These are phyloP conservation scores for Troides aeacus DNA, from an alignment of 2,888 invertebrate species.

Conservation along the genomic window DNA sequence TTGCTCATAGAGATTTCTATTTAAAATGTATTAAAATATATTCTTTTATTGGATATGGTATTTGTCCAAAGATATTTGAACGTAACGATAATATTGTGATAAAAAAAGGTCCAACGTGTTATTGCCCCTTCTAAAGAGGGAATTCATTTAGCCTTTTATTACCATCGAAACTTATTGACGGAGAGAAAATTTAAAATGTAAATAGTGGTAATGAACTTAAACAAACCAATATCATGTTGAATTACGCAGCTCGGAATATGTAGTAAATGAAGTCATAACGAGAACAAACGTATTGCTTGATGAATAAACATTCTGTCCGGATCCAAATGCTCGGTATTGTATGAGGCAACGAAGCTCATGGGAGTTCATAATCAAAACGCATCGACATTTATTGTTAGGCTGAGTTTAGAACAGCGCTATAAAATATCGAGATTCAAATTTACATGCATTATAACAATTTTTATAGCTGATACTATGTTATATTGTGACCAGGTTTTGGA, in stretches of 20 bases:
- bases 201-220: conserved; percentile 39
- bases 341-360: conserved; percentile 27
- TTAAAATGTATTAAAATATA: neutral
- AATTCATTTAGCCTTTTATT: conserved; percentile 5
- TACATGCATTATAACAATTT: neutral
- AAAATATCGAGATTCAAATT: conserved; percentile 16
- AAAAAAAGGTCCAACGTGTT: neutral
- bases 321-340: conserved; percentile 43
- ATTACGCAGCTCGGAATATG: conserved; percentile 36
- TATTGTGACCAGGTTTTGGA: too few relatives aligned
- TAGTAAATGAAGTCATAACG: conserved; percentile 53
- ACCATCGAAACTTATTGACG: conserved; percentile 2
- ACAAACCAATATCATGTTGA: conserved; percentile 38
- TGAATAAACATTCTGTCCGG: conserved; percentile 53
- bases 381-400: conserved; percentile 32
- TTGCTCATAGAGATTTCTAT: neutral
- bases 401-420: conserved; percentile 20
- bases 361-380: conserved; percentile 36
- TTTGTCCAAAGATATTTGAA: neutral
- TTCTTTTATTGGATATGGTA: neutral
- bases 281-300: conserved; percentile 43
- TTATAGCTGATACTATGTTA: too few relatives aligned
- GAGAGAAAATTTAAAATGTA: conserved; percentile 34
- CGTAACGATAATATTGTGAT: neutral
- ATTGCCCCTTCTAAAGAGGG: neutral